Evolutionary conservation across 2,888 invertebrate species (phyloP), one percentile per base, ranked within the genome.

Genomic region (Sussaba pulchella): DNA sequence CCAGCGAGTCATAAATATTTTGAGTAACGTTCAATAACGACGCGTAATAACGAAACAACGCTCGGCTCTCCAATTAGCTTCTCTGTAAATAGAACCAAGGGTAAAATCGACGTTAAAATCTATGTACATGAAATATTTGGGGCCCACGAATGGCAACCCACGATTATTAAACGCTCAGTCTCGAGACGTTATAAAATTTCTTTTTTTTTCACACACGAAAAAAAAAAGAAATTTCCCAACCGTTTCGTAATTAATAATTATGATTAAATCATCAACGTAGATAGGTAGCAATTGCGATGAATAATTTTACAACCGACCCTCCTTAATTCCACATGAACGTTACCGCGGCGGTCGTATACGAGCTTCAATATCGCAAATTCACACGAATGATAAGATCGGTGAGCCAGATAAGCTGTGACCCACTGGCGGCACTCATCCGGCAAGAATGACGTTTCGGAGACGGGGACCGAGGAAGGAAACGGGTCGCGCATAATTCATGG

Each of bases 401-500:
- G 69, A 39, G 45, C 47, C 31, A 6, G 80, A 81, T 81, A 81
- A 81, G 69, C 52, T 14, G 9, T 14, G 45, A 36, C 47, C 64
- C 19, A n/a, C 41, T 17, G 41, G 17, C 50, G 45, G 14, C 63
- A 61, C 36, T 73, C 12, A 43, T n/a, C 57, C 47, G 47, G 24
- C 21, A n/a, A 57, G 39, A 54, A 45, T 12, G 72, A 64, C 41
- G 45, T 9, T 69, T 52, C 36, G 59, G 50, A 63, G 43, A 45
- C 31, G 66, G 26, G 17, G 41, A 59, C 14, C 6, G 57, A 24
- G 66, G 31, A 43, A 17, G 6, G 26, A 39, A 36, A 50, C 21
- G 47, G 9, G 73, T n/a, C 69, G 47, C 69, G 69, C 76, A 81
- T 81, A 73, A 81, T 81, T 81, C 57, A 81, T 83, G 83, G 70